Evolutionary conservation across 2,113 vertebrate genomes (phyloP).

Genomic region (Muscicapa adusta): DNA sequence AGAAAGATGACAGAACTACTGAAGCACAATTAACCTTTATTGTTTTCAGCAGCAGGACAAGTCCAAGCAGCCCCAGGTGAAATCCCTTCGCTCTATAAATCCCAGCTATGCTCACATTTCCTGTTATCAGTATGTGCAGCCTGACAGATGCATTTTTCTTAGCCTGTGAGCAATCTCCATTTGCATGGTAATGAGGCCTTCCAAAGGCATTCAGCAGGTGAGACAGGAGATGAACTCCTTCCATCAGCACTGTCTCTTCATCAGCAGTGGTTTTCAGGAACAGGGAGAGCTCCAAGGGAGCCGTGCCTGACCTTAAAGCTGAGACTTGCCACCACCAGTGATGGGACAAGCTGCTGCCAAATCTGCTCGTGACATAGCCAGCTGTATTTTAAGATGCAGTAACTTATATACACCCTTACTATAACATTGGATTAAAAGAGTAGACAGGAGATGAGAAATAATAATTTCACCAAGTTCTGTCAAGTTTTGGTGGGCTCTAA

Average conservation of each 20-base stretch:
- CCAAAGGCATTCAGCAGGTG: not conserved
- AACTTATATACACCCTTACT: not conserved
- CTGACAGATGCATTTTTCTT: slow-evolving; percentile 25
- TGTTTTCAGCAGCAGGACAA: not conserved
- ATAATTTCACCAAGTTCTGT: not conserved
- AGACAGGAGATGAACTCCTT: not conserved
- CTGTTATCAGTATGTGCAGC: not conserved
- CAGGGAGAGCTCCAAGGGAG: not conserved
- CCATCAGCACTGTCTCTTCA: not conserved
- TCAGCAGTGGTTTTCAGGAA: not conserved
- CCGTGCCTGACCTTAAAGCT: not conserved
- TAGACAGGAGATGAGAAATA: not conserved
- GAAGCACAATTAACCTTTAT: slow-evolving; percentile 3
- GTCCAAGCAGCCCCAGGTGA: not conserved
- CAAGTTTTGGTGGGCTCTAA: not conserved
- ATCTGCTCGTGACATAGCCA: not conserved
- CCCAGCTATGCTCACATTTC: not conserved
- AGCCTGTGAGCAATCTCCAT: not conserved
- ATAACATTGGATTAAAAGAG: not conserved
- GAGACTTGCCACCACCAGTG: not conserved
- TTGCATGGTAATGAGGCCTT: slow-evolving; percentile 38
- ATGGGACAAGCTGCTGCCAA: not conserved
- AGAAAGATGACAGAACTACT: not conserved
- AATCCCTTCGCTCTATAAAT: not conserved
- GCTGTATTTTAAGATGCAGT: not conserved